Evolutionary conservation across 2,888 invertebrate genomes (phyloP).

Genomic region (Metopia argyrocephala): DNA sequence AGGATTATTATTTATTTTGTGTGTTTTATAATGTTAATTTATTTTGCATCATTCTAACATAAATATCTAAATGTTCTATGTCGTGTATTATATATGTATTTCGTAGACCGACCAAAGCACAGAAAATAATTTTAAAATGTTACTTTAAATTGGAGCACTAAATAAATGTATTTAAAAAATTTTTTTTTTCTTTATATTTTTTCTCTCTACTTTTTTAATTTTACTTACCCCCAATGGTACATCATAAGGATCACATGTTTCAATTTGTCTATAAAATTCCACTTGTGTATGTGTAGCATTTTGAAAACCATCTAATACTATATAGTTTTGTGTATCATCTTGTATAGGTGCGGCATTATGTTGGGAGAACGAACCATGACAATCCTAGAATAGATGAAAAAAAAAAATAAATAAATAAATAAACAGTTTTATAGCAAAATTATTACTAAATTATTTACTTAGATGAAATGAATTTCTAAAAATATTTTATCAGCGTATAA

Average conservation of each 20-base stretch:
- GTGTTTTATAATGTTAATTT: background rate
- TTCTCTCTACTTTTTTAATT: background rate
- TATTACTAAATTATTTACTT: background rate
- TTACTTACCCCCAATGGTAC: slow-evolving; percentile 83
- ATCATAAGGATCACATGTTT: slow-evolving; percentile 90
- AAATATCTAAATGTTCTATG: background rate
- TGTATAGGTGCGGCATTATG: slow-evolving; percentile 84
- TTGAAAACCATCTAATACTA: slow-evolving; percentile 87
- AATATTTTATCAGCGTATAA: background rate
- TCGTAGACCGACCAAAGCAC: background rate
- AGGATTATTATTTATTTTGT: background rate
- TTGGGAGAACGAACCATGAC: slow-evolving; percentile 83
- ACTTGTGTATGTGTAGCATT: slow-evolving; percentile 91
- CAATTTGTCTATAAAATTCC: slow-evolving; percentile 87
- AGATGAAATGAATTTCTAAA: background rate
- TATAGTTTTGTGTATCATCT: slow-evolving; percentile 91
- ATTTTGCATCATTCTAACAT: background rate
- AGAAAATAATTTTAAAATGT: background rate
- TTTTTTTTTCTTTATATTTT: slow-evolving; percentile 3
- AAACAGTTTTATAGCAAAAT: too few relatives aligned
- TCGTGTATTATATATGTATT: slow-evolving; percentile 7
- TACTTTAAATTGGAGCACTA: background rate
- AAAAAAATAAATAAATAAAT: slow-evolving; percentile 16
- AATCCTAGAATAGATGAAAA: slow-evolving; percentile 83
- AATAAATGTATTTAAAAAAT: slow-evolving; percentile 8